Conservation (phyloP, 2,113 vertebrate species). For the Candoia aspera region DNA sequence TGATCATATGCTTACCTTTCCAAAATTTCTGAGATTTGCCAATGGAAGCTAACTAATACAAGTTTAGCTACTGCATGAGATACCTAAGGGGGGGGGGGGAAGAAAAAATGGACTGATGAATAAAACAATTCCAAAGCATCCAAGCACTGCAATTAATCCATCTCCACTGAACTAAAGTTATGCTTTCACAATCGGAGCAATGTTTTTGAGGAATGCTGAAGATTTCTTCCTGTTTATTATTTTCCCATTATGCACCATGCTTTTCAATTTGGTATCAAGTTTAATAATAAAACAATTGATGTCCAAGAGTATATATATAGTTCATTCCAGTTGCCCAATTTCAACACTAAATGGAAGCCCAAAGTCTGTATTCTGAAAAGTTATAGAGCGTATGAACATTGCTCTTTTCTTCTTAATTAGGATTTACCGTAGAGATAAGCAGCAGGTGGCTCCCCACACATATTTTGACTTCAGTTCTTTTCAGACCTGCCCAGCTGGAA, state of each 20-base stretch:
- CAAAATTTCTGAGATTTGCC: conserved; percentile 95
- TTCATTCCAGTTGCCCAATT: neutral
- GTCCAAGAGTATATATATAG: neutral
- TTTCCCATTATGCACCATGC: neutral
- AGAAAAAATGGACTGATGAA: neutral
- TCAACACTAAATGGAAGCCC: neutral
- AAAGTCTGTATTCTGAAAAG: neutral
- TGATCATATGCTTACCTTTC: conserved; percentile 85
- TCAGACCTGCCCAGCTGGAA: neutral
- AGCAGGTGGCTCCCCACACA: neutral
- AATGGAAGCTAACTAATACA: conserved; percentile 98
- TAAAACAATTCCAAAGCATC: neutral
- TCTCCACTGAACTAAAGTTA: neutral
- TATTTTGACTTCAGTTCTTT: neutral
- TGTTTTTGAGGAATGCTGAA: neutral
- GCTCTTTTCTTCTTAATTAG: neutral
- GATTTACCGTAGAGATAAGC: neutral
- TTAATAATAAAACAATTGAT: neutral
- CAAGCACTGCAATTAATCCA: neutral
- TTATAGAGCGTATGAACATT: neutral
- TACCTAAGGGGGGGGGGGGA: conserved; percentile 78
- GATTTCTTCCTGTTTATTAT: neutral
- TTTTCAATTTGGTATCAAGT: neutral
- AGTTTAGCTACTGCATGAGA: conserved; percentile 95
- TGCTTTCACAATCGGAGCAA: neutral